phyloP scores from a whole-genome alignment of 2,113 vertebrate species.

The Sinocyclocheilus grahami region DNA sequence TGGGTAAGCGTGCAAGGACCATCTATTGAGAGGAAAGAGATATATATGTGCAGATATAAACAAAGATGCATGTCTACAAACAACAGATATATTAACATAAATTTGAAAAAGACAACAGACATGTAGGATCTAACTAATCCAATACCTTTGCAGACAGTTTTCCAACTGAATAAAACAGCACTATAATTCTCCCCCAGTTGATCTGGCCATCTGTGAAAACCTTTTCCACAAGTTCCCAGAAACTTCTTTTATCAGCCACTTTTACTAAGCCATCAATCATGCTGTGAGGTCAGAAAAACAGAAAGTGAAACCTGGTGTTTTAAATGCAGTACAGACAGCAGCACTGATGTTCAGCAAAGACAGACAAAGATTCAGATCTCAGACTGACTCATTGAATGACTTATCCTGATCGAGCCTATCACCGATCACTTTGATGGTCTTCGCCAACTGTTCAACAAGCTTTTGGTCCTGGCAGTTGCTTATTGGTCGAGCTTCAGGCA shows the following conservation, averaged over 20 bases:
- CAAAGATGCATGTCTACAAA: background rate
- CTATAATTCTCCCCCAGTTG: constrained; percentile 58
- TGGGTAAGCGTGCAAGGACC: constrained; percentile 39
- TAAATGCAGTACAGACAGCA: background rate
- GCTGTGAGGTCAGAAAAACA: constrained; percentile 23
- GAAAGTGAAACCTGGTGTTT: constrained; percentile 15
- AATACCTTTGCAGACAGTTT: constrained; percentile 56
- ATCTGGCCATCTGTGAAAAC: constrained; percentile 53
- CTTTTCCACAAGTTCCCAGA: constrained; percentile 34
- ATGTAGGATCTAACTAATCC: background rate
- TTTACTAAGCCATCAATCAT: constrained; percentile 42
- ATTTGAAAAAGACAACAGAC: background rate
- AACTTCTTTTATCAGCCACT: constrained; percentile 33
- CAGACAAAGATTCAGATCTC: background rate
- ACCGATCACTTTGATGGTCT: constrained; percentile 43
- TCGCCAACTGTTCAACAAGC: constrained; percentile 40
- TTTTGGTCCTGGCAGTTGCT: constrained; percentile 27
- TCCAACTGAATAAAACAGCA: constrained; percentile 54
- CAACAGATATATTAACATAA: background rate
- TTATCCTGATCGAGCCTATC: constrained; percentile 46
- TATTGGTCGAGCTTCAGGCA: constrained; percentile 19
- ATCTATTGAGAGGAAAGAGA: constrained; percentile 34
- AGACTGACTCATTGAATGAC: constrained; percentile 47
- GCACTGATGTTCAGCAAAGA: background rate
- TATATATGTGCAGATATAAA: background rate